Evolutionary conservation across 2,888 invertebrate genomes (phyloP), one percentile per base, ranked within the genome.

Genomic region (Melanostoma scalare): DNA sequence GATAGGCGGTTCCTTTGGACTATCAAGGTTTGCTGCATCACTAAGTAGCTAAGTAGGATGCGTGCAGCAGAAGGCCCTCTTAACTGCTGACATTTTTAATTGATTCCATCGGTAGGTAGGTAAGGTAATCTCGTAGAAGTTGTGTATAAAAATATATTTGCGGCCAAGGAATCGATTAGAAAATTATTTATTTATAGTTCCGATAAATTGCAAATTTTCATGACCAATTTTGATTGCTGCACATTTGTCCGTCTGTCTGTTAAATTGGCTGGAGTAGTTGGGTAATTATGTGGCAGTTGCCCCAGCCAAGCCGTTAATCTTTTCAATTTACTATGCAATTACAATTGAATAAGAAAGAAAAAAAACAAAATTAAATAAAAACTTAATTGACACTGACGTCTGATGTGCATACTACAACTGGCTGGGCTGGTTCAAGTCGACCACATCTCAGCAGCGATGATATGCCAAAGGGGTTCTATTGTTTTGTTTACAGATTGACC

Each of bases 161-260:
- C 20, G 20, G 40, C 44, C 56, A 31, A 50, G 36, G 58, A 65
- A 60, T 76, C 80, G 75, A 76, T 81, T 81, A 75, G 80, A 53
- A 67, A 60, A 71, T 72, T 53, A 61, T 81, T 78, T 73, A 78
- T 78, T 71, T 77, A 77, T 71, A 71, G 50, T 50, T 73, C 38
- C 63, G 65, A 71, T 77, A 77, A 77, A 77, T 71, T 77, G 72
- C 58, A 72, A 53, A 63, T 63, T 69, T 74, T 74, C 69, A 80
- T 69, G 68, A 80, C 74, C 68, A 73, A 73, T 79, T 79, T 69
- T 68, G 68, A 74, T 74, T 44, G 71, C 72, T 44, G 50, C n/a
- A 8, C 48, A 56, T 63, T 56, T 56, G 68, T 76, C 38, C 52
- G 56, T 30, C 42, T 42, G 56, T 50, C 50, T 36, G 6, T 61